Percentiles rank a stretch among this genome's conserved stretches.
These are phyloP conservation scores for Tipula confusa DNA, from an alignment of 2,888 invertebrate genomes.

Conservation along the genomic window DNA sequence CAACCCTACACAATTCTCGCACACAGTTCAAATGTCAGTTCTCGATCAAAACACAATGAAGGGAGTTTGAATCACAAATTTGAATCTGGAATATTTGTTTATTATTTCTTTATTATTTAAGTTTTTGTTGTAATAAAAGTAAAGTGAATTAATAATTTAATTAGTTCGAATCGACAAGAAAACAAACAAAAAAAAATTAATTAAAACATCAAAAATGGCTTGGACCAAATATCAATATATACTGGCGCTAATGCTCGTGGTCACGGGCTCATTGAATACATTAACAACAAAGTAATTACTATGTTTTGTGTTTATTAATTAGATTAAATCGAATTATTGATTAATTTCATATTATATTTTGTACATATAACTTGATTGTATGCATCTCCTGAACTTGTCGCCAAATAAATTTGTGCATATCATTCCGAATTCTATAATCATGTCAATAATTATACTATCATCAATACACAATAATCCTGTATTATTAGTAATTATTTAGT, in stretches of 20 bases:
- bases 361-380: too few species aligned
- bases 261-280: conserved; percentile 26
- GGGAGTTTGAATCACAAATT: not conserved
- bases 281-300: conserved; percentile 25
- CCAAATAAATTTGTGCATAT: not conserved
- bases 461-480: not conserved
- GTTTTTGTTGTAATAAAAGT: not conserved
- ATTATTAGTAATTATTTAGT: not conserved
- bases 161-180: not conserved
- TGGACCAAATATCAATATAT: conserved; percentile 29
- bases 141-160: not conserved
- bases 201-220: not conserved
- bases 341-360: not conserved
- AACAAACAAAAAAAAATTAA: not conserved
- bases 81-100: not conserved
- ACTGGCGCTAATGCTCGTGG: not conserved
- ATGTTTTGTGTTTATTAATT: not conserved
- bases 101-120: not conserved
- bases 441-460: not conserved
- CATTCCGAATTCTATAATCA: not conserved
- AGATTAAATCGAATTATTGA: not conserved
- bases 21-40: not conserved
- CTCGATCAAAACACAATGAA: not conserved
- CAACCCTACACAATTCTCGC: too few species aligned
- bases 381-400: too few species aligned